Base-by-base conservation (phyloP, 2,888 invertebrate genomes). In the Kryphioiulus occultus region DNA sequence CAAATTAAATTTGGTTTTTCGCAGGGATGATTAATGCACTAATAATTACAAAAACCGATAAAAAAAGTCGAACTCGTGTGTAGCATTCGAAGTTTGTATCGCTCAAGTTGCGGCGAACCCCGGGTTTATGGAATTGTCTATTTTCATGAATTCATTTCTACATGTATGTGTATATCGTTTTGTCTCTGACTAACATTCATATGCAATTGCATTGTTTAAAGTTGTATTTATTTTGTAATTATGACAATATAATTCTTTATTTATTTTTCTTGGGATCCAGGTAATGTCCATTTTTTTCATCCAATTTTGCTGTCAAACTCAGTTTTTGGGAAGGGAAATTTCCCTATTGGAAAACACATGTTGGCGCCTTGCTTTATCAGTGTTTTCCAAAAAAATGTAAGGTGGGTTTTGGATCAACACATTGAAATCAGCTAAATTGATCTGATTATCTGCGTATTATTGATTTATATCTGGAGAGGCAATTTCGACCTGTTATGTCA, bases 181-280 rank as follows among this genome's bases (percentile, higher is more conserved):
- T 68, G 68, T 68, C 68, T 68, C 68, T 26, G 68, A 68, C 68
- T 68, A 68, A 68, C 68, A 68, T 68, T 68, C 68, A 68, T 68
- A 68, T 68, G 68, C 68, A 68, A 68, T 68, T 26, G 68, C 68
- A 68, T 68, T 68, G 26, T 68, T 68, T 68, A 68, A 22, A 68
- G 68, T 68, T 68, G 68, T 68, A 68, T 68, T 68, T 68, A 68
- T 68, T 68, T 68, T 68, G 68, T 68, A 68, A 26, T 68, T 68
- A 68, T 68, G 68, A 68, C 5, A 68, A 68, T 68, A 68, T 68
- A 68, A 68, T 68, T 68, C 68, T 26, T 68, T 68, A 68, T 68
- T 68, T 68, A 68, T 68, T 68, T 68, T 68, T 68, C 68, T 68
- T 68, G 68, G 68, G 26, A 68, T 1, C 26, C 26, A 68, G 68